These are phyloP conservation scores for Rhagoletis pomonella DNA, from an alignment of 1,140 invertebrate species.

Conservation along the genomic window DNA sequence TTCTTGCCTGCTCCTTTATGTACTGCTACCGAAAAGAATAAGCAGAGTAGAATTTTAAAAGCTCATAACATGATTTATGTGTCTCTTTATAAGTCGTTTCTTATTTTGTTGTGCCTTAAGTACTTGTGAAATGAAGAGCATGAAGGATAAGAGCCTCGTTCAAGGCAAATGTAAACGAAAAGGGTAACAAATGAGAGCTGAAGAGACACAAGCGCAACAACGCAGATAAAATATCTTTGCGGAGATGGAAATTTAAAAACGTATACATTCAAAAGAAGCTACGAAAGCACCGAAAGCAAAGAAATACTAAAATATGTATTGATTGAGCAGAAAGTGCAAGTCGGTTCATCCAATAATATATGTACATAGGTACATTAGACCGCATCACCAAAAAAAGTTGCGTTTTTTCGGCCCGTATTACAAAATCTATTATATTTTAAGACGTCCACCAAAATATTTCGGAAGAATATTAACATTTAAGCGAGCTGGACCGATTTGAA, in stretches of 20 bases:
- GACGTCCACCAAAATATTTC: no score
- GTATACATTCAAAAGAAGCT: no score
- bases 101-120: constrained; percentile 28
- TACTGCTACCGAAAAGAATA: background rate
- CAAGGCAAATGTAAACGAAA: constrained; percentile 46
- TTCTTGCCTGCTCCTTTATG: background rate
- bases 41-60: constrained; percentile 36
- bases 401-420: no score
- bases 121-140: constrained; percentile 18
- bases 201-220: background rate
- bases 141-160: constrained; percentile 27
- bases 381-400: no score
- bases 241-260: background rate
- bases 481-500: no score
- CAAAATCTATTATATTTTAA: no score
- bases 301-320: no score
- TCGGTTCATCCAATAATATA: no score
- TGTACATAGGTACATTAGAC: no score
- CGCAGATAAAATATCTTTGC: background rate
- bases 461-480: no score
- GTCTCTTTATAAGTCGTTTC: constrained; percentile 28
- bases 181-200: constrained; percentile 29
- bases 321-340: no score
- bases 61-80: constrained; percentile 48
- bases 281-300: no score